A percentile compares a stretch with the other conserved stretches of the same genome.
Conservation (phyloP, 2,797 vertebrate species). For the Fringilla coelebs region DNA sequence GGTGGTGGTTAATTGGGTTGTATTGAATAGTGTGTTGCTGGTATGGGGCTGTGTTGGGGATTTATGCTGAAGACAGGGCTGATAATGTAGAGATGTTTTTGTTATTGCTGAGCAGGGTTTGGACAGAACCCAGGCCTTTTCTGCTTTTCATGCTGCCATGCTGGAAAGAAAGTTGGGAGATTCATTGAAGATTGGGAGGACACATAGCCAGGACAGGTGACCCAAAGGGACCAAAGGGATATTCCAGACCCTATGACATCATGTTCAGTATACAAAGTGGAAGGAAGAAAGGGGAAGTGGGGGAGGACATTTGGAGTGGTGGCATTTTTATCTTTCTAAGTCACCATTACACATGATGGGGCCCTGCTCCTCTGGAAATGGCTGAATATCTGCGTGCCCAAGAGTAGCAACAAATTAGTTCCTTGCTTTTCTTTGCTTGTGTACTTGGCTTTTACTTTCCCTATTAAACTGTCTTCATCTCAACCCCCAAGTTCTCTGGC, state of each 20-base stretch:
- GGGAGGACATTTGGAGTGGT: neutral
- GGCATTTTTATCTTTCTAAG: neutral
- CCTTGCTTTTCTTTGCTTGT: neutral
- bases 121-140: neutral
- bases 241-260: neutral
- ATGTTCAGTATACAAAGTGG: neutral
- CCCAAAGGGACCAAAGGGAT: neutral
- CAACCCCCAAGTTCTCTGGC: rapidly evolving
- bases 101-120: neutral
- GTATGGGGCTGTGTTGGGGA: neutral
- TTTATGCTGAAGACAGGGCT: neutral
- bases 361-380: neutral
- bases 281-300: neutral
- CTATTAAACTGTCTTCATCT: neutral
- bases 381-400: neutral
- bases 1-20: neutral
- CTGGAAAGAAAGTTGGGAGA: neutral
- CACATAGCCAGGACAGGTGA: neutral
- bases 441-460: neutral
- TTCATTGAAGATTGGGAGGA: neutral
- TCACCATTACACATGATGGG: rapidly evolving
- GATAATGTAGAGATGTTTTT: neutral
- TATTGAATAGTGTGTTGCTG: neutral
- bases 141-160: neutral
- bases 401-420: neutral